phyloP scores from a whole-genome alignment of 2,888 invertebrate species.

The Idaea straminata region DNA sequence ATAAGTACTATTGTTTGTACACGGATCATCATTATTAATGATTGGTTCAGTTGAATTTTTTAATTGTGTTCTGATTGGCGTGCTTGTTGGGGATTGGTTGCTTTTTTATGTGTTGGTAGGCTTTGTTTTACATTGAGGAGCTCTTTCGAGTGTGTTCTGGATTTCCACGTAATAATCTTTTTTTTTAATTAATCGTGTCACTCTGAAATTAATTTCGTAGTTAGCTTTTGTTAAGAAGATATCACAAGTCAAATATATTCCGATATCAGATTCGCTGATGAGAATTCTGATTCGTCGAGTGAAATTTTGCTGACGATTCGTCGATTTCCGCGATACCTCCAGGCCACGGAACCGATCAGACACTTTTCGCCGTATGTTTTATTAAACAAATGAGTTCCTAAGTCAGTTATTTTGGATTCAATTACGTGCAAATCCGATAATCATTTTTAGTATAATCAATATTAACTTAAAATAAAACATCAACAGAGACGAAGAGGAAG shows the following conservation, averaged over 20 bases:
- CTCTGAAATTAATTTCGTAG: too few species aligned
- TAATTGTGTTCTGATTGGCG: not conserved
- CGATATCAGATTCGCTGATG: slow-evolving; percentile 87
- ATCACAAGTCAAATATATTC: slow-evolving; percentile 74
- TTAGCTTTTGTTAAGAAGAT: too few species aligned
- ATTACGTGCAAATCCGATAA: too few species aligned
- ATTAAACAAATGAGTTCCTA: too few species aligned
- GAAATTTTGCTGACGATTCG: slow-evolving; percentile 74
- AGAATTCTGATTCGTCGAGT: slow-evolving; percentile 80
- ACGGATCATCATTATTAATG: slow-evolving; percentile 33
- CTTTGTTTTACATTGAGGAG: not conserved
- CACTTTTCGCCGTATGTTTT: too few species aligned
- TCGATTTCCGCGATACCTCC: slow-evolving; percentile 29
- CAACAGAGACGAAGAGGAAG: slow-evolving; percentile 35
- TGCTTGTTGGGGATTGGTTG: slow-evolving; percentile 5
- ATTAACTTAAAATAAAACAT: not conserved
- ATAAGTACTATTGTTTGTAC: slow-evolving; percentile 42
- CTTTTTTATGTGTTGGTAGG: not conserved
- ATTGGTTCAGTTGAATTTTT: not conserved
- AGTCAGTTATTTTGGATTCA: too few species aligned
- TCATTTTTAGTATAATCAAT: not conserved
- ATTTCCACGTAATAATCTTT: too few species aligned
- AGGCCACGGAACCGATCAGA: too few species aligned
- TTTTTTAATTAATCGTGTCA: too few species aligned
- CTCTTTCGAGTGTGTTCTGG: too few species aligned